A percentile compares a stretch with the other conserved stretches of the same genome.
These are phyloP conservation scores for Toxonevra muliebris DNA, from an alignment of 2,888 invertebrate species.

Conservation along the genomic window DNA sequence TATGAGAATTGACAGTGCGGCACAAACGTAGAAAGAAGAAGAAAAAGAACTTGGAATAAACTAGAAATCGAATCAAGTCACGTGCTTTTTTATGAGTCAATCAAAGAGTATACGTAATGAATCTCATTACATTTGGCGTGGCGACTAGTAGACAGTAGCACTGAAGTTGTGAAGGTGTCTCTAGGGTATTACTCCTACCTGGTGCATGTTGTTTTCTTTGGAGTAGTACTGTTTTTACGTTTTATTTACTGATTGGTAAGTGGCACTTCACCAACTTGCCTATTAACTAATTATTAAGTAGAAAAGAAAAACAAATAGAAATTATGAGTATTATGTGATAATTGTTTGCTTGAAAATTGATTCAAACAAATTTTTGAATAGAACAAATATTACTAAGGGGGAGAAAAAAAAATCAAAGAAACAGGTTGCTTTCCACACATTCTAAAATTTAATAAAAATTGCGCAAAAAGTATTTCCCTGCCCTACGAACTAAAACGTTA, in stretches of 20 bases:
- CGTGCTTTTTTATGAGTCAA: conserved; percentile 63
- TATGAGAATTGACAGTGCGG: conserved; percentile 4
- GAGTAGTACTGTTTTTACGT: conserved; percentile 26
- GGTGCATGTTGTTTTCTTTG: background rate
- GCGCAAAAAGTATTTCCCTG: too few relatives aligned
- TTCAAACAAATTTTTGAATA: too few relatives aligned
- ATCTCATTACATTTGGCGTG: conserved; percentile 45
- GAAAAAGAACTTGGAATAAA: conserved; percentile 24
- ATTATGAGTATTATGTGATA: too few relatives aligned
- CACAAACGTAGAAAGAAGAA: background rate
- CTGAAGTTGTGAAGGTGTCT: conserved; percentile 3
- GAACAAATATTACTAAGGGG: too few relatives aligned
- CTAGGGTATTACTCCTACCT: background rate
- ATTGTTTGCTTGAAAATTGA: too few relatives aligned
- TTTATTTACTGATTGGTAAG: conserved; percentile 33
- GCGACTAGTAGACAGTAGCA: background rate
- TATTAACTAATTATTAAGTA: too few relatives aligned
- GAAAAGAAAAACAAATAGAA: too few relatives aligned
- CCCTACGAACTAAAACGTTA: too few relatives aligned
- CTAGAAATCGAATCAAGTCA: conserved; percentile 48
- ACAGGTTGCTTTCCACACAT: too few relatives aligned
- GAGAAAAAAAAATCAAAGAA: too few relatives aligned
- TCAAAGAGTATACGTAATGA: conserved; percentile 54
- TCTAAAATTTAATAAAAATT: too few relatives aligned
- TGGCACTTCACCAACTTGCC: conserved; percentile 25